Percentiles rank a stretch among this genome's conserved stretches.
phyloP scores from a whole-genome alignment of 1,140 invertebrate species.

The Drosophila albomicans region DNA sequence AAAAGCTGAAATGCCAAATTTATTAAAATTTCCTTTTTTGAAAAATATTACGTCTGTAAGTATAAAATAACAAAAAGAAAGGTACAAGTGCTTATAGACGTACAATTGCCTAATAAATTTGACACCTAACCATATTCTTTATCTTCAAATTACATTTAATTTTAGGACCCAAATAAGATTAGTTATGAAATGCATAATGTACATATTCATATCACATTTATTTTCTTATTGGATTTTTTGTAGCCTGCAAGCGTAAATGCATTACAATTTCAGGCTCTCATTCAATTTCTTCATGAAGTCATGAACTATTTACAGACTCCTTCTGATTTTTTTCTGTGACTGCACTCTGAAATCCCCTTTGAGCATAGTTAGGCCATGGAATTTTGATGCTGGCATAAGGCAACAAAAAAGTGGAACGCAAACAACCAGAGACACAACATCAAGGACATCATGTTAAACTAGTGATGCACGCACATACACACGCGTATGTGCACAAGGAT shows the following conservation, averaged over 20 bases:
- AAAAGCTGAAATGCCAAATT: too few relatives aligned
- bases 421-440: conserved; percentile 17
- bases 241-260: not conserved
- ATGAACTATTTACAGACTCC: conserved; percentile 20
- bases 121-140: too few relatives aligned
- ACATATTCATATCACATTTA: too few relatives aligned
- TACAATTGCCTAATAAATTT: too few relatives aligned
- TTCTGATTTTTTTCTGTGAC: not conserved
- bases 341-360: conserved; percentile 23
- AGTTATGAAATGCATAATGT: too few relatives aligned
- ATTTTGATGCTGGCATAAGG: conserved; percentile 30
- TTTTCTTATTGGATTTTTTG: not conserved
- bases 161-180: too few relatives aligned
- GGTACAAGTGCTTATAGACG: too few relatives aligned
- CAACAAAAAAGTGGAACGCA: conserved; percentile 29
- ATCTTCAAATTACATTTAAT: too few relatives aligned
- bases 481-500: not conserved
- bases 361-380: conserved; percentile 22
- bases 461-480: conserved; percentile 20
- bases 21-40: too few relatives aligned
- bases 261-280: conserved; percentile 1
- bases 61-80: too few relatives aligned
- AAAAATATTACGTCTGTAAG: too few relatives aligned
- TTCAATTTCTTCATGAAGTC: conserved; percentile 6
- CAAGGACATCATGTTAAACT: conserved; percentile 30